Conservation (phyloP, 2,113 vertebrate genomes). For the Hepsetus odoe region DNA sequence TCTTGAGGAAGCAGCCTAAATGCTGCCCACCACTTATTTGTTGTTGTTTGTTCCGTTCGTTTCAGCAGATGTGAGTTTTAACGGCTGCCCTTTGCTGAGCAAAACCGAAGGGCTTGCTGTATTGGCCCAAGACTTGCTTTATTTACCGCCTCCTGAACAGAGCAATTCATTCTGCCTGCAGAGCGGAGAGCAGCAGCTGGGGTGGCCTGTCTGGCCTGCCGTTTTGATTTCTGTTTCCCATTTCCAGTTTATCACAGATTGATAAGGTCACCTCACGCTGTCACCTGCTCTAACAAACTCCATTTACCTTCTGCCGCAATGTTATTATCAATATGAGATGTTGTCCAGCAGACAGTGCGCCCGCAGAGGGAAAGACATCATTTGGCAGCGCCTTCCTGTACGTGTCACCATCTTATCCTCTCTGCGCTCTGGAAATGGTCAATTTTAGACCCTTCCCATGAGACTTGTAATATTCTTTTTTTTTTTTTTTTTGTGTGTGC, state of each 20-base stretch:
- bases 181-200: slow-evolving; percentile 61
- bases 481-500: no score
- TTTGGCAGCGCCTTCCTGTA: slow-evolving; percentile 66
- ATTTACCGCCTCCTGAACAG: slow-evolving; percentile 62
- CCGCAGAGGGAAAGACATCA: slow-evolving; percentile 60
- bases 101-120: slow-evolving; percentile 43
- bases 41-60: slow-evolving; percentile 35
- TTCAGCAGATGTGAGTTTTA: slow-evolving; percentile 32
- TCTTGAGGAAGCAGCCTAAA: neutral
- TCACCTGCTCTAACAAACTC: slow-evolving; percentile 77
- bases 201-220: slow-evolving; percentile 61
- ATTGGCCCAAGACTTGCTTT: slow-evolving; percentile 55
- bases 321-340: slow-evolving; percentile 80
- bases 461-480: slow-evolving; percentile 45
- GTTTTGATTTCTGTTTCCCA: slow-evolving; percentile 79
- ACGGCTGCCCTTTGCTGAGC: slow-evolving; percentile 32
- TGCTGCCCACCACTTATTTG: slow-evolving; percentile 10
- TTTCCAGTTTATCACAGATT: slow-evolving; percentile 82
- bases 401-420: slow-evolving; percentile 51
- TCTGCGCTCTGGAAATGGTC: slow-evolving; percentile 48
- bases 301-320: slow-evolving; percentile 76
- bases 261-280: slow-evolving; percentile 80
- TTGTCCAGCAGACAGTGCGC: slow-evolving; percentile 69
- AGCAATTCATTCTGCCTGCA: slow-evolving; percentile 58
- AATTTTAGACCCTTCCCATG: slow-evolving; percentile 42